Evolutionary conservation across 2,797 vertebrate genomes (phyloP).

Genomic region (Coluber constrictor): DNA sequence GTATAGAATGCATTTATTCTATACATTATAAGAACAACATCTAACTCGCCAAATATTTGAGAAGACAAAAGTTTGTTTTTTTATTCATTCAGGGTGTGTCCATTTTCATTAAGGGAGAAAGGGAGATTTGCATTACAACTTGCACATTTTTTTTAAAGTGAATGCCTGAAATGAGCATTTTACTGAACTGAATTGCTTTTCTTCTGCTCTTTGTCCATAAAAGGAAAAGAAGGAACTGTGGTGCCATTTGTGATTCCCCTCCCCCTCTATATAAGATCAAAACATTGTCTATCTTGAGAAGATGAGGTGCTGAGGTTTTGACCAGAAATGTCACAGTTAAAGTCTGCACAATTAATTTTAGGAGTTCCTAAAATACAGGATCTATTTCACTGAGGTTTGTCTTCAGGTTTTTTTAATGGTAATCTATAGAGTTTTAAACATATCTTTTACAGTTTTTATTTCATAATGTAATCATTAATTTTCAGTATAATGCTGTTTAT

Average conservation of each 20-base stretch:
- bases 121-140: slow-evolving; percentile 21
- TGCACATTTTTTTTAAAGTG: slow-evolving; percentile 20
- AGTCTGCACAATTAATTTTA: neutral
- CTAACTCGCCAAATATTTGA: slow-evolving; percentile 31
- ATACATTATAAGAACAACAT: neutral
- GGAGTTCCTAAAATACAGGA: neutral
- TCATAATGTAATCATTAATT: neutral
- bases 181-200: slow-evolving; percentile 56
- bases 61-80: neutral
- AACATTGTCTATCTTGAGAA: slow-evolving; percentile 24
- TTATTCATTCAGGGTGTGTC: slow-evolving; percentile 4
- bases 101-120: slow-evolving; percentile 13
- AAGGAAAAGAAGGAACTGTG: slow-evolving; percentile 68
- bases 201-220: slow-evolving; percentile 71
- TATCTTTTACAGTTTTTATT: neutral
- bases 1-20: slow-evolving; percentile 22
- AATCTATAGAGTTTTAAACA: neutral
- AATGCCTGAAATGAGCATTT: slow-evolving; percentile 43
- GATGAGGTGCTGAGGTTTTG: neutral
- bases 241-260: slow-evolving; percentile 50
- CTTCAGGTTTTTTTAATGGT: neutral
- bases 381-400: neutral
- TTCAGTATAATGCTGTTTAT: neutral
- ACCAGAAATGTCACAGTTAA: neutral
- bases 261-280: slow-evolving; percentile 39